A percentile compares a stretch with the other conserved stretches of the same genome.
phyloP scores from a whole-genome alignment of 1,140 invertebrate genomes.

The Drosophila setifemur region DNA sequence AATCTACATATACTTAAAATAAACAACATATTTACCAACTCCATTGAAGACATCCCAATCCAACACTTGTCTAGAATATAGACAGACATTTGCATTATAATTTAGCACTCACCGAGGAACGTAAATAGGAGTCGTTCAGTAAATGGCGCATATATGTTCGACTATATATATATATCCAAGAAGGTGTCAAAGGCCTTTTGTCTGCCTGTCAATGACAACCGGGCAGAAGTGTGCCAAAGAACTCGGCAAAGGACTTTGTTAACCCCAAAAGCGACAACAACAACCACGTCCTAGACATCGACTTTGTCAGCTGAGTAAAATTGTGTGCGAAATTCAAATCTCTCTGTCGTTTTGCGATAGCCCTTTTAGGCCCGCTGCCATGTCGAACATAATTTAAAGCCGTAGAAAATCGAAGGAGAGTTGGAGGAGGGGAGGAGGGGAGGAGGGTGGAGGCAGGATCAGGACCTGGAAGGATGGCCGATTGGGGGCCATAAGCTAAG shows the following conservation, averaged over 20 bases:
- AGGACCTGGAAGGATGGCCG: conserved; percentile 29
- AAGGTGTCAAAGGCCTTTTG: conserved; percentile 76
- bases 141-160: conserved; percentile 4
- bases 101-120: conserved; percentile 31
- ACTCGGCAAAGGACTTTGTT: conserved; percentile 66
- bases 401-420: conserved; percentile 40
- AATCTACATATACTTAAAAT: too few relatives aligned
- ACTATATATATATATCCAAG: conserved; percentile 15
- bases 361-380: conserved; percentile 55
- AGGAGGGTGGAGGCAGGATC: background rate
- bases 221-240: conserved; percentile 67
- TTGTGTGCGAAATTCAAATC: conserved; percentile 78
- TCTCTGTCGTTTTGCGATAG: conserved; percentile 34
- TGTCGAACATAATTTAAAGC: conserved; percentile 77
- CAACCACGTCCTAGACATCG: too few relatives aligned
- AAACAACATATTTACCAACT: background rate
- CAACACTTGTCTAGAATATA: conserved; percentile 8
- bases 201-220: conserved; percentile 72
- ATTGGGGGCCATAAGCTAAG: conserved; percentile 62
- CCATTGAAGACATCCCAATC: background rate
- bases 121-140: background rate
- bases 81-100: conserved; percentile 66
- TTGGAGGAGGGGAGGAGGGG: background rate
- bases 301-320: conserved; percentile 38
- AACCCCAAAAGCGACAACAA: conserved; percentile 43